Base-by-base conservation (phyloP, 2,888 invertebrate species). In the Drosophila kanekoi region DNA sequence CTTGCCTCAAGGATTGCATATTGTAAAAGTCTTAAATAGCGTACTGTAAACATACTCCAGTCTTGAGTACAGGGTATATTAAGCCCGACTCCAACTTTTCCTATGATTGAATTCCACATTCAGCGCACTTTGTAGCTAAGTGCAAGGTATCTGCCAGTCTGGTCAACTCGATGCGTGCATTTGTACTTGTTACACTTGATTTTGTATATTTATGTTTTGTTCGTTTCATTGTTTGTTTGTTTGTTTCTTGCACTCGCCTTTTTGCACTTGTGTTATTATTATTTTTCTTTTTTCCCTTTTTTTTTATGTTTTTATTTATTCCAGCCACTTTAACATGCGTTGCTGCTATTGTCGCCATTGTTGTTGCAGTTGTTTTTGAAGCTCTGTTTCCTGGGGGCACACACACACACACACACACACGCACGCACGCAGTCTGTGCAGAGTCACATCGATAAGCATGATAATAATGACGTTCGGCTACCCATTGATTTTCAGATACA, bases 161-260 rank as follows among this genome's bases (percentile, higher is more conserved):
- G 20, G 41, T 51, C 57, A 28, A 37, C 16, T 41, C 28, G 11
- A 8, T 13, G 18, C 13, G 10, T 18, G n/a, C 18, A 9, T 37
- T 32, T 38, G 41, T 44, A 58, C 57, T 58, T 76, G 54, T 77
- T 62, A 58, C 70, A 61, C 32, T 60, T 60, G 67, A 61, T 64
- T 76, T 70, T 73, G 35, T 62, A 47, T 72, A 52, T 63, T 57
- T 64, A 32, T 52, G 10, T 58, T 53, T 49, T 59, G 35, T 59
- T 48, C 45, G 44, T 53, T 59, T 48, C 11, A 9, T 18, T 40
- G 69, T 66, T 67, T 68, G 65, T 77, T 69, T 78, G 67, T 76
- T 73, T 72, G 62, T 71, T 62, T 77, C 63, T 85, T 81, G 71
- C 81, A 83, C 71, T 63, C 71, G 66, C 75, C 76, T 72, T 85